Conservation (phyloP, 2,888 invertebrate species). For the Dryadula phaetusa region DNA sequence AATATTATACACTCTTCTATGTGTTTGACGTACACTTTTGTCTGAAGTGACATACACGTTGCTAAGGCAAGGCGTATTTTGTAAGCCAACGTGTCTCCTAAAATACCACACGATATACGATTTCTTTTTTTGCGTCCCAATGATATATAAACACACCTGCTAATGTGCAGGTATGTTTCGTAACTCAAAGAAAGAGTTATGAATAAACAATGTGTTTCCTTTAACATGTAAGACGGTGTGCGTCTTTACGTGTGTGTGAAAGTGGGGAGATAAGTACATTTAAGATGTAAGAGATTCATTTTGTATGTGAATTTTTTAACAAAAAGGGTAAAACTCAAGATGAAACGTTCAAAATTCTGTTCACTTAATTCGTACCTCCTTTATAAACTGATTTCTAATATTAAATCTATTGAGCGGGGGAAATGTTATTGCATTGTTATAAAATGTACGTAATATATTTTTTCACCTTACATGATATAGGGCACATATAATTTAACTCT, state of each 20-base stretch:
- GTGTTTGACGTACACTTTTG: too few species aligned
- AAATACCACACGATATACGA: background rate
- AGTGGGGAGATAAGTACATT: background rate
- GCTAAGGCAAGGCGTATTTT: too few species aligned
- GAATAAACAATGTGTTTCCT: conserved; percentile 19
- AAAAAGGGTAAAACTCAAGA: background rate
- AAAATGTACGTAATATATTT: too few species aligned
- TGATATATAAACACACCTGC: background rate
- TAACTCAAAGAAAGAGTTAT: background rate
- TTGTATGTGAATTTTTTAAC: conserved; percentile 16
- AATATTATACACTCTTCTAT: too few species aligned
- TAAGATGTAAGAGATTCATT: conserved; percentile 4
- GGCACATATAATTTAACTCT: too few species aligned
- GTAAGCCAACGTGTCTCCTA: too few species aligned
- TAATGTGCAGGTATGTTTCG: too few species aligned
- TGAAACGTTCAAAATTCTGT: background rate
- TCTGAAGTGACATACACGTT: too few species aligned
- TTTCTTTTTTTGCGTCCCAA: background rate
- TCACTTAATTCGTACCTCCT: background rate
- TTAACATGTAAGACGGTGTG: background rate
- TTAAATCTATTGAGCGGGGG: background rate
- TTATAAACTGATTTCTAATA: background rate
- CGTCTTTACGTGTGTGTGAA: background rate
- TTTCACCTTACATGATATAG: too few species aligned
- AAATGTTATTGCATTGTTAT: too few species aligned